Conservation (phyloP, 2,113 vertebrate genomes). For the Corythaeola cristata region DNA sequence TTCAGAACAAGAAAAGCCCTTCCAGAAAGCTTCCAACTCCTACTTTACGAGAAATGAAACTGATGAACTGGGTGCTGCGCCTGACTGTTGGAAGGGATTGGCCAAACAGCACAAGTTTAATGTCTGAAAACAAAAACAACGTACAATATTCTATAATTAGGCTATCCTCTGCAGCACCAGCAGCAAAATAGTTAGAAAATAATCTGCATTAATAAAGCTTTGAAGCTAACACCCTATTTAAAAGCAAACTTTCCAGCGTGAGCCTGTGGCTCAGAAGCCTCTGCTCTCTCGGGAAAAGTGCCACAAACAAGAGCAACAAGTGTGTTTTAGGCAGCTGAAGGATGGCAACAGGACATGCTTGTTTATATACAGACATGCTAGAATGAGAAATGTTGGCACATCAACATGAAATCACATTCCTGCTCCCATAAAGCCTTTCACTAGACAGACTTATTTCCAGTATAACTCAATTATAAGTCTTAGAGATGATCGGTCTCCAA, state of each 20-base stretch:
- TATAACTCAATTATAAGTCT: neutral
- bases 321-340: neutral
- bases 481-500: neutral
- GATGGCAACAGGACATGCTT: neutral
- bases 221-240: neutral
- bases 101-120: neutral
- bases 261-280: neutral
- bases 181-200: neutral
- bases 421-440: neutral
- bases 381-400: neutral
- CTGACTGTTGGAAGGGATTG: neutral
- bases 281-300: neutral
- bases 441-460: neutral
- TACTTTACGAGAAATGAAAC: neutral
- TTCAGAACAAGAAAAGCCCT: neutral
- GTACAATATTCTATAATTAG: neutral
- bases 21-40: neutral
- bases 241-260: neutral
- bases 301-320: neutral
- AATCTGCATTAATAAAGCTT: neutral
- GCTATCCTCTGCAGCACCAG: neutral
- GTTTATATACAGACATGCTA: neutral
- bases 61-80: neutral
- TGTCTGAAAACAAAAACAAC: neutral
- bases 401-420: neutral